These are phyloP conservation scores for Pangasius sanitwongsei DNA, from an alignment of 2,797 vertebrate genomes.

Conservation along the genomic window DNA sequence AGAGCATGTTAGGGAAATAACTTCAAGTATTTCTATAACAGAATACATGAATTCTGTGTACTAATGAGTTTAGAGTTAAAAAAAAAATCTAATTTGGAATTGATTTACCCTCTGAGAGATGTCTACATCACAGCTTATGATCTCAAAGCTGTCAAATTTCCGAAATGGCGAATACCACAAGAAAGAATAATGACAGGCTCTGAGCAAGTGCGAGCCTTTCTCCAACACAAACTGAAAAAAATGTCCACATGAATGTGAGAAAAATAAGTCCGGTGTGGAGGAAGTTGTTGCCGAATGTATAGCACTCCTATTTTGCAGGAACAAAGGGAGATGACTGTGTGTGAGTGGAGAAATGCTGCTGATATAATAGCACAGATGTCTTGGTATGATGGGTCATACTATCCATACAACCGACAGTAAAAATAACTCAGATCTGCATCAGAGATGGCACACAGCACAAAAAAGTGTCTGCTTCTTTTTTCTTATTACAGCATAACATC, in stretches of 20 bases:
- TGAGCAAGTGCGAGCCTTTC: not conserved
- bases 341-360: slow-evolving; percentile 22
- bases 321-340: slow-evolving; percentile 32
- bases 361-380: slow-evolving; percentile 47
- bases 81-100: not conserved
- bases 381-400: slow-evolving; percentile 24
- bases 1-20: not conserved
- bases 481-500: not conserved
- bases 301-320: slow-evolving; percentile 26
- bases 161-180: not conserved
- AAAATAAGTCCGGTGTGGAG: slow-evolving; percentile 14
- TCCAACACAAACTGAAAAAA: slow-evolving; percentile 14
- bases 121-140: not conserved
- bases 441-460: not conserved
- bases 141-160: not conserved
- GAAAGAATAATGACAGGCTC: not conserved
- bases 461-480: not conserved
- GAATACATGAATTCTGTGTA: not conserved
- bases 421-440: slow-evolving; percentile 33
- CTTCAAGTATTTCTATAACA: not conserved
- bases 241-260: slow-evolving; percentile 7
- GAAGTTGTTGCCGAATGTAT: slow-evolving; percentile 39
- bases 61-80: not conserved
- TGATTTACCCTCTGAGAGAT: not conserved
- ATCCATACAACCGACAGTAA: slow-evolving; percentile 6